Base-by-base conservation (phyloP, 2,113 vertebrate species). In the Hemiprocne comata region DNA sequence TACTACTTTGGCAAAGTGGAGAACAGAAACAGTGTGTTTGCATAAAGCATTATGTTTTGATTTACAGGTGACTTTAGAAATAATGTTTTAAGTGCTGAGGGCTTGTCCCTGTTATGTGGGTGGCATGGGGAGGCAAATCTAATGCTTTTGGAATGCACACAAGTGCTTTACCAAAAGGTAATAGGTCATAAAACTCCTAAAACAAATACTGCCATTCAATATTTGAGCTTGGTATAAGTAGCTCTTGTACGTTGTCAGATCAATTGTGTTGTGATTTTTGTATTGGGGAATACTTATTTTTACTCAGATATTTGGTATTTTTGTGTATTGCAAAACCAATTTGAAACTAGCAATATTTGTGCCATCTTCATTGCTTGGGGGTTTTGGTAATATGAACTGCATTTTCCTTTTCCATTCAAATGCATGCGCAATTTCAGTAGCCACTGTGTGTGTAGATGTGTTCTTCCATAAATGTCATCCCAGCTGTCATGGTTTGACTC, bases 1-100 rank as follows among this genome's bases (percentile, higher is more conserved):
- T 89, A 57, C 66, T 69, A 1, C 80, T 87, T 89, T 73, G 81
- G 28, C 40, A 73, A 78, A 76, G 65, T 44, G 36, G 61, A 85
- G 84, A 72, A 21, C 54, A 62, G 11, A 65, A 89, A 61, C 40
- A 44, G 19, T 1, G 0, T 73, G 50, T 70, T 94, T 91, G 66
- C 57, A 13, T 87, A 73, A 82, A 26, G 44, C 73, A 62, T 65
- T 65, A 14, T 78, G 33, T 70, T 95, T 70, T 88, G n/a, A 46
- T 83, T 76, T 79, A 75, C 58, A 87, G 91, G 54, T 94, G 82
- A 79, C 54, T 66, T 95, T 76, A 73, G 79, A 92, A 95, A 78
- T n/a, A 61, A 61, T 1, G 3, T 13, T 81, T 75, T 79, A 38
- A 81, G 57, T 42, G 75, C 53, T 92, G 57, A 72, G 34, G 20